Evolutionary conservation across 1,140 invertebrate species (phyloP).

Genomic region (silkworm (Bombyx mori)): DNA sequence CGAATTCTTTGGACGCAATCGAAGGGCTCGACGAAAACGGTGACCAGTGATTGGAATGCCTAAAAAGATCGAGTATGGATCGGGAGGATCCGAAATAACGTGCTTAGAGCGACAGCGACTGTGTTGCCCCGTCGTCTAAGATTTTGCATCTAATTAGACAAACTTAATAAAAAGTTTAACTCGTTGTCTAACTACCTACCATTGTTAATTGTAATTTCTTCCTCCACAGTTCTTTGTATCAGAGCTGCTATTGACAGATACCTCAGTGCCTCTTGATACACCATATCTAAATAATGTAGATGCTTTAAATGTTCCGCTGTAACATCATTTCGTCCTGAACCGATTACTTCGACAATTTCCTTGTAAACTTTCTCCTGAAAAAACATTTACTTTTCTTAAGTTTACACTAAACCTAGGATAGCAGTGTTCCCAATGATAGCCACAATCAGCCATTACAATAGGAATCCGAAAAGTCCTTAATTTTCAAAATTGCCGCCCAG

Average conservation of each 20-base stretch:
- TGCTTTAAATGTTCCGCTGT: conserved; percentile 31
- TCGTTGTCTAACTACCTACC: conserved; percentile 18
- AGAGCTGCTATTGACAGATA: conserved; percentile 34
- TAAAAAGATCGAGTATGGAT: too few relatives aligned
- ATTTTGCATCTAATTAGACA: too few relatives aligned
- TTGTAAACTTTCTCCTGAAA: conserved; percentile 45
- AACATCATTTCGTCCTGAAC: conserved; percentile 18
- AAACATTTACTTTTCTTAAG: not conserved
- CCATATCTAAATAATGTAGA: conserved; percentile 42
- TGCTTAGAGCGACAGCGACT: too few relatives aligned
- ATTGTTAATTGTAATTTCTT: conserved; percentile 37
- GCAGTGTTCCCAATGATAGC: too few relatives aligned
- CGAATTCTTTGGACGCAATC: too few relatives aligned
- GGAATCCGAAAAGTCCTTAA: too few relatives aligned
- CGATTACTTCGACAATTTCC: conserved; percentile 37
- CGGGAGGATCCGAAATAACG: too few relatives aligned
- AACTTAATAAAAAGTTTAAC: not conserved
- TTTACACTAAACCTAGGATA: too few relatives aligned
- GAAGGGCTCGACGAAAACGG: too few relatives aligned
- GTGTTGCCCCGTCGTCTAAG: not conserved
- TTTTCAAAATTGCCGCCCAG: too few relatives aligned
- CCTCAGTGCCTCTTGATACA: conserved; percentile 39
- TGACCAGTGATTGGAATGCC: too few relatives aligned
- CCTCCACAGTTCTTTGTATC: conserved; percentile 42
- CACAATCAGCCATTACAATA: too few relatives aligned